Base-by-base conservation (phyloP, 2,113 vertebrate genomes). In the Morone chrysops region DNA sequence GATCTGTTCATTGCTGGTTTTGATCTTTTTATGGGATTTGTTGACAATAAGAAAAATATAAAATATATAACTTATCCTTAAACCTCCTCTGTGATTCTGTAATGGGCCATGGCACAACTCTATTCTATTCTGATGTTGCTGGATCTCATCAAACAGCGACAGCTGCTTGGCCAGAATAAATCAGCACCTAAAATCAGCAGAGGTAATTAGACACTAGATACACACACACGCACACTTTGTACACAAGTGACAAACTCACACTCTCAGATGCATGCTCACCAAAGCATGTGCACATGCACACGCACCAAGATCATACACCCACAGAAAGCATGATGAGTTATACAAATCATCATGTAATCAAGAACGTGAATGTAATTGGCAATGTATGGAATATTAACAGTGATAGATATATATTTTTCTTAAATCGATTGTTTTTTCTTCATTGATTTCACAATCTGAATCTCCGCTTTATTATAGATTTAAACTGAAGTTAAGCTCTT, bases 121-220 rank as follows among this genome's bases (percentile, higher is more conserved):
- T 36, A 7, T n/a, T 69, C 48, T 63, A 11, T n/a, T 66, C 48
- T 63, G 38, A 59, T 22, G 9, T 63, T 45, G 25, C 75, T 43
- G 72, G 11, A 48, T 22, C 17, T 81, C 54, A n/a, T 78, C 43
- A 83, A 83, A 76, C 80, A 78, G 68, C 80, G 51, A 45, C 69
- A 66, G 76, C 83, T 82, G 75, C 73, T 75, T 4, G 43, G 57
- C 45, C 65, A 43, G 75, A 85, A 80, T 78, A 61, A 85, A 88
- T 90, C 80, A 86, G 92, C 88, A 91, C 85, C 91, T 83, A 90
- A 83, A 78, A 90, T 90, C 72, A 87, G 75, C 80, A 81, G 80
- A 84, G 80, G 90, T 89, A 82, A 89, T 84, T 77, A 77, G 57
- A 89, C 72, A 63, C 41, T 56, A n/a, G 4, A 62, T 3, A 63